Base-by-base conservation (phyloP, 2,888 invertebrate genomes). In the Melikaiella ostensackeni region DNA sequence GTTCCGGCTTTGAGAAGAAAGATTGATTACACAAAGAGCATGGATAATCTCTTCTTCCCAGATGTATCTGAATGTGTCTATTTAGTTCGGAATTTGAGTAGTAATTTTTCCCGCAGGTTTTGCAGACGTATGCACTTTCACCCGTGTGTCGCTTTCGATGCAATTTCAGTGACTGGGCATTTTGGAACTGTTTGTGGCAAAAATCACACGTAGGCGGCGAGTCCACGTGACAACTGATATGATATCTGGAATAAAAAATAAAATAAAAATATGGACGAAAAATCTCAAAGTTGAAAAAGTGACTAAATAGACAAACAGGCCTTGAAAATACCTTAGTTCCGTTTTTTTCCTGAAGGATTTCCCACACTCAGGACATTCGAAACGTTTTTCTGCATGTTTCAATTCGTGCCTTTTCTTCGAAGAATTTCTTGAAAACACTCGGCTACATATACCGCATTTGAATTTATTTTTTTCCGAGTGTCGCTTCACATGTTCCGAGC, bases 11-110 rank as follows among this genome's bases (percentile, higher is more conserved):
- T 21, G 89, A 88, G 70, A 86, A 83, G 77, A 91, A 91, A 7
- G 89, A 87, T 81, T 87, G 88, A 2, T 87, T 83, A 75, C 91
- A 91, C 16, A 88, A 62, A n/a, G 81, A 81, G 79, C 91, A 91
- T 0, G 89, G 88, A 81, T 84, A 88, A 64, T 85, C 83, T 11
- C 88, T 82, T 70, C 84, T 82, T 0, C 88, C 89, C 2, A 86
- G 85, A 80, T 91, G 90, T 16, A 83, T 83, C 46, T 89, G 89
- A 16, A 86, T 81, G 79, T 91, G 90, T 63, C 90, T 82, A n/a
- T 86, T 84, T 6, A 90, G 77, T 81, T 89, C 89, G 0, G 88
- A 87, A 77, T 86, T 89, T 3, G 87, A 87, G 75, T 87, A 91
- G 80, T 88, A 91, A 38, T 86, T 81, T 79, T 89, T 89, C 2